Evolutionary conservation across 2,797 vertebrate species (phyloP).

Genomic region (Schizopygopsis malacanthus): DNA sequence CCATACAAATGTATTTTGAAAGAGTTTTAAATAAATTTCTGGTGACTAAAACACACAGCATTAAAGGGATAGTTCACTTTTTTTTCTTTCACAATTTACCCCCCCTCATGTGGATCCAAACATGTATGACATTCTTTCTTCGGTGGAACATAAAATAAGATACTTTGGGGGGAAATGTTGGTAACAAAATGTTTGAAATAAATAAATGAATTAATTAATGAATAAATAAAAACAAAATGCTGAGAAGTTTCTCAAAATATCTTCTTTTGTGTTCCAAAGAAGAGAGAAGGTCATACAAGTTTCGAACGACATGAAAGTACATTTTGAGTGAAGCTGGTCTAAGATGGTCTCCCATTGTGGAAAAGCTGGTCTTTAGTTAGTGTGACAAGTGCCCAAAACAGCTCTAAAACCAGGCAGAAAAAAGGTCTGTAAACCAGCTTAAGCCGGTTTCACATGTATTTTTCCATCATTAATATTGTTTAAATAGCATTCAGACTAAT

Average conservation of each 20-base stretch:
- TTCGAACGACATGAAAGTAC: background rate
- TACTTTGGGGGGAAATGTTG: too few species aligned
- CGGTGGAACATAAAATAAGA: background rate
- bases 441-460: background rate
- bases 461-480: background rate
- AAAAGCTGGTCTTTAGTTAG: background rate
- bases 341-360: background rate
- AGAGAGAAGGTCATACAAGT: background rate
- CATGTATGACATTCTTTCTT: background rate
- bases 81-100: too few species aligned
- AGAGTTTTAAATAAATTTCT: background rate
- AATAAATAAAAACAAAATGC: background rate
- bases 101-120: background rate
- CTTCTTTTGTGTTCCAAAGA: background rate
- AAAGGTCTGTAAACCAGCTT: background rate
- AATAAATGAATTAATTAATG: background rate
- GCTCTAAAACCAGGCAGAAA: background rate
- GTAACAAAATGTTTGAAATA: too few species aligned
- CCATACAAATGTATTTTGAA: background rate
- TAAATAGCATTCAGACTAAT: slow-evolving; percentile 1
- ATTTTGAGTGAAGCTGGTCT: background rate
- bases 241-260: background rate
- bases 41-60: background rate
- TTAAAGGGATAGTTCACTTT: background rate
- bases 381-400: background rate